Evolutionary conservation across 2,888 invertebrate species (phyloP).

Genomic region (Celastrina argiolus): DNA sequence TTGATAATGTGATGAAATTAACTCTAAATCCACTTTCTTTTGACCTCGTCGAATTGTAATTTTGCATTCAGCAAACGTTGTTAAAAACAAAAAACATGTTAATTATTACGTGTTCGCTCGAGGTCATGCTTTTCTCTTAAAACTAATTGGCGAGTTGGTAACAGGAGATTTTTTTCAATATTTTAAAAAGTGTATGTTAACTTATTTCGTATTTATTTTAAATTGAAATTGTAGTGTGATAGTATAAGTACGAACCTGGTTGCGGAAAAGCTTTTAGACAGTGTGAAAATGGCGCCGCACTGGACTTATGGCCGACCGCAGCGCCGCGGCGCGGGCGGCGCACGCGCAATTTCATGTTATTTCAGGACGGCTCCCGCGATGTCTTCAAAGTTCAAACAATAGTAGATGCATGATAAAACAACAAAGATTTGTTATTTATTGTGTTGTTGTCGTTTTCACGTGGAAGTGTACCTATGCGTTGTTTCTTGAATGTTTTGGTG

Average conservation of each 20-base stretch:
- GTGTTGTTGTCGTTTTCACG: neutral
- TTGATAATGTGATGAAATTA: slow-evolving; percentile 36
- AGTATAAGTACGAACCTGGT: slow-evolving; percentile 58
- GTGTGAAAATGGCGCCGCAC: slow-evolving; percentile 77
- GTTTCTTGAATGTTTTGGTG: neutral
- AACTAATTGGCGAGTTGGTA: neutral
- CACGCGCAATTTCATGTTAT: slow-evolving; percentile 71
- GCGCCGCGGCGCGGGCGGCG: slow-evolving; percentile 68
- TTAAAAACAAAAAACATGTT: slow-evolving; percentile 72
- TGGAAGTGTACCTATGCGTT: neutral
- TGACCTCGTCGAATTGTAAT: slow-evolving; percentile 40
- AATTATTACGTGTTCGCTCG: slow-evolving; percentile 69
- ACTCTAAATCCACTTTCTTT: slow-evolving; percentile 38
- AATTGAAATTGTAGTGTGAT: slow-evolving; percentile 1
- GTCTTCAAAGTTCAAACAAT: slow-evolving; percentile 49
- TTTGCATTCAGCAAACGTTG: slow-evolving; percentile 55
- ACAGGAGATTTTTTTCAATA: neutral
- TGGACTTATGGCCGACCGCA: slow-evolving; percentile 63
- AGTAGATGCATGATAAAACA: slow-evolving; percentile 16
- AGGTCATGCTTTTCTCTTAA: slow-evolving; percentile 39
- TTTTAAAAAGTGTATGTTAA: neutral
- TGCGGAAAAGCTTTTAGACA: slow-evolving; percentile 70
- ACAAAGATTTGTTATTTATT: slow-evolving; percentile 5
- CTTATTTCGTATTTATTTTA: neutral
- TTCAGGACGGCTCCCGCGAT: slow-evolving; percentile 77